Percentiles rank a stretch among this genome's conserved stretches.
phyloP scores from a whole-genome alignment of 1,140 invertebrate genomes.

The Papilio polyxenes region DNA sequence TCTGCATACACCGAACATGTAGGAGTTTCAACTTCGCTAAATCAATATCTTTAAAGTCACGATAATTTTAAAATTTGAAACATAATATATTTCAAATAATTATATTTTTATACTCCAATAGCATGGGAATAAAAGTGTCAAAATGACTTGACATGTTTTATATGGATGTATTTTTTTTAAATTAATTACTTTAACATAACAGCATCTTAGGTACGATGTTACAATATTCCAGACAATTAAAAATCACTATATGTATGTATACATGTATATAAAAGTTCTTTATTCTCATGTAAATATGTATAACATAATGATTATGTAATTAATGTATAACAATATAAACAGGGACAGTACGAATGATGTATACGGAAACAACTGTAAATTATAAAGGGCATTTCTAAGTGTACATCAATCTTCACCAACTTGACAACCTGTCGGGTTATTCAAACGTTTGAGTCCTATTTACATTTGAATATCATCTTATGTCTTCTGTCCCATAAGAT shows the following conservation, averaged over 20 bases:
- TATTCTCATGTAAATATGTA: not conserved
- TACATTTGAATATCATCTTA: not conserved
- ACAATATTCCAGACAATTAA: too few species aligned
- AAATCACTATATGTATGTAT: too few species aligned
- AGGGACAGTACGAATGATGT: not conserved
- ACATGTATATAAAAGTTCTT: not conserved
- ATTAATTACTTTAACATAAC: too few species aligned
- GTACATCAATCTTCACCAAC: constrained; percentile 10
- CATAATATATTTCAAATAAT: too few species aligned
- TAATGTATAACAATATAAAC: not conserved
- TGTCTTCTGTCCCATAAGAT: not conserved
- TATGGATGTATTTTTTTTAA: too few species aligned
- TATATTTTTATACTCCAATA: too few species aligned
- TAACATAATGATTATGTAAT: not conserved
- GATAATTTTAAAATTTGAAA: not conserved
- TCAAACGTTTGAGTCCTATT: not conserved
- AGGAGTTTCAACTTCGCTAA: not conserved
- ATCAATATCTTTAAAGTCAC: constrained; percentile 5
- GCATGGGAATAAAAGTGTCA: too few species aligned
- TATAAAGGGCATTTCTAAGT: not conserved
- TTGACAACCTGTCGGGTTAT: constrained; percentile 7
- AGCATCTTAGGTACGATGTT: too few species aligned
- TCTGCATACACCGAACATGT: constrained; percentile 17
- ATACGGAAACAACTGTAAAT: not conserved
- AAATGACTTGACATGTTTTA: too few species aligned